Evolutionary conservation across 2,797 vertebrate species (phyloP).

Genomic region (Pseudochaenichthys georgianus): DNA sequence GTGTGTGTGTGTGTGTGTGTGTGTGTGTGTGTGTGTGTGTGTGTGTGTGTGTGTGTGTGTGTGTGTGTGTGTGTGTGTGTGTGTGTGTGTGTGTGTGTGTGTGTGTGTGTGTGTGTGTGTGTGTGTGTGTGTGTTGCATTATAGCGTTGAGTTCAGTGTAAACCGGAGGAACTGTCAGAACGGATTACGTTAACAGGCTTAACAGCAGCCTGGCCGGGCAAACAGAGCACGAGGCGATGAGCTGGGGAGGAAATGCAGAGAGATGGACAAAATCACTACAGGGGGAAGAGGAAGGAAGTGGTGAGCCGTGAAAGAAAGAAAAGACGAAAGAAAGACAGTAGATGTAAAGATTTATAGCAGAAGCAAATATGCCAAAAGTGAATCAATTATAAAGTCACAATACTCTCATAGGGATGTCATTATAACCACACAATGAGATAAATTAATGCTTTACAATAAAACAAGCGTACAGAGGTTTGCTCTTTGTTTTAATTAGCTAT

Average conservation of each 20-base stretch:
- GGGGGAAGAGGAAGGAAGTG: background rate
- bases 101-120: too few species aligned
- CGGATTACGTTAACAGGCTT: slow-evolving; percentile 76
- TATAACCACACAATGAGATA: background rate
- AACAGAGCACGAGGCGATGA: slow-evolving; percentile 17
- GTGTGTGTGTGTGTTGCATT: too few species aligned
- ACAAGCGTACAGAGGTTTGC: background rate
- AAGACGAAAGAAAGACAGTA: background rate
- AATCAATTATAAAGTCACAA: background rate
- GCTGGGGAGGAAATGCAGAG: slow-evolving; percentile 13
- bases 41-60: background rate
- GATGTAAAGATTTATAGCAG: too few species aligned
- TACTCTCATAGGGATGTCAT: background rate
- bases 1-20: slow-evolving; percentile 4
- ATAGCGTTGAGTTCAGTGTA: slow-evolving; percentile 41
- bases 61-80: slow-evolving; percentile 11
- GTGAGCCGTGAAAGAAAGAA: slow-evolving; percentile 14
- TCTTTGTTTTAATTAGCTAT: background rate
- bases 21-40: too few species aligned
- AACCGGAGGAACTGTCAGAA: slow-evolving; percentile 62
- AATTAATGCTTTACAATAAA: background rate
- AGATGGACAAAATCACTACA: slow-evolving; percentile 27
- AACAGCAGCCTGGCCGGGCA: slow-evolving; percentile 34
- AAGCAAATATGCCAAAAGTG: background rate
- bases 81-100: too few species aligned